Evolutionary conservation across 2,797 vertebrate species (phyloP).

Genomic region (Eptatretus atami): DNA sequence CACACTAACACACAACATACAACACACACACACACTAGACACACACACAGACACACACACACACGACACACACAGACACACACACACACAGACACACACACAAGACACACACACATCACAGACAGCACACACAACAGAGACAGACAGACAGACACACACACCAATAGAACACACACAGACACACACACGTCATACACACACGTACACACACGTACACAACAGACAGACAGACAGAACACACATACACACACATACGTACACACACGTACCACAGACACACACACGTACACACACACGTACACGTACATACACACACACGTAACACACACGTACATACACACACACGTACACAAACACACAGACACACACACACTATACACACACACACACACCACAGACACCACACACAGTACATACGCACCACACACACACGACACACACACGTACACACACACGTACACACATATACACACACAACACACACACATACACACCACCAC

Average conservation of each 20-base stretch:
- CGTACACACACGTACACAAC: too few species aligned
- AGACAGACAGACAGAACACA: too few species aligned
- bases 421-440: not conserved
- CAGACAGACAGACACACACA: not conserved
- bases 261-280: not conserved
- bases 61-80: too few species aligned
- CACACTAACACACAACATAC: too few species aligned
- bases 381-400: not conserved
- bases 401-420: not conserved
- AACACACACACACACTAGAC: too few species aligned
- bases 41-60: not conserved
- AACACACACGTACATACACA: not conserved
- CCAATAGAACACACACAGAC: not conserved
- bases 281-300: not conserved
- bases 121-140: not conserved
- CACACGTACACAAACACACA: not conserved
- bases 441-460: not conserved
- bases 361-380: not conserved
- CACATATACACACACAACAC: not conserved
- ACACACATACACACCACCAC: not conserved
- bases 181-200: slow-evolving; percentile 3
- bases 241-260: not conserved
- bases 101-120: too few species aligned
- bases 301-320: not conserved
- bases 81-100: too few species aligned